Base-by-base conservation (phyloP, 37 sponge, comb jelly and placozoan species). In the Agelas oroides region DNA sequence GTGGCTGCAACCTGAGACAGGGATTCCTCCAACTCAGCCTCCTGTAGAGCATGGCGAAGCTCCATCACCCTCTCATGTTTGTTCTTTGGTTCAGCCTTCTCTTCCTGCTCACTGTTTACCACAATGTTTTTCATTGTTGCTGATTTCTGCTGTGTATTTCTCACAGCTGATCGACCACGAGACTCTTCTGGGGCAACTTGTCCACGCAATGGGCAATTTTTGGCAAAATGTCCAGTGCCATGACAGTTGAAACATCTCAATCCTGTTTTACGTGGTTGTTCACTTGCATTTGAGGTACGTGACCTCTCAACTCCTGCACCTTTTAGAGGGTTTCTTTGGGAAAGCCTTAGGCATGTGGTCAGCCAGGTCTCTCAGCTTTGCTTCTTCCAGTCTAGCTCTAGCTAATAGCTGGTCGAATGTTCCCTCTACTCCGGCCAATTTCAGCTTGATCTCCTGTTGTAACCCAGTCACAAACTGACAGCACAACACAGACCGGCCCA, bases 401-500 rank as follows among this genome's bases (percentile, higher is more conserved):
- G 31, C 33, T 1, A 86, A 32, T 14, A 86, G 73, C 64, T n/a
- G n/a, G n/a, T n/a, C n/a, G n/a, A n/a, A n/a, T n/a, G n/a, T n/a
- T n/a, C n/a, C n/a, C n/a, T n/a, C 79, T 3, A 56, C 38, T 11
- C 87, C 87, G 2, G 41, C 78, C 23, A 85, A 55, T 27, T 75
- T 85, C 17, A 21, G 11, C 25, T 76, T 85, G 17, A 89, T 54
- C 0, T 84, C 90, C 12, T 46, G 52, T 0, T 68, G 53, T 23
- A 89, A 69, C 1, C 90, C 90, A 5, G 80, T 27, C 1, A 89
- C 69, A 60, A 89, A 89, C 80, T 84, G 84, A 67, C 78, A 70
- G 0, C 76, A 70, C 32, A 89, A 63, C 1, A 89, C 79, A 55
- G 72, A 20, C 62, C 58, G 59, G 0, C 89, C 82, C 77, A 88